Evolutionary conservation across 2,888 invertebrate genomes (phyloP), one percentile per base, ranked within the genome.

Genomic region (Herminia tarsipennalis): DNA sequence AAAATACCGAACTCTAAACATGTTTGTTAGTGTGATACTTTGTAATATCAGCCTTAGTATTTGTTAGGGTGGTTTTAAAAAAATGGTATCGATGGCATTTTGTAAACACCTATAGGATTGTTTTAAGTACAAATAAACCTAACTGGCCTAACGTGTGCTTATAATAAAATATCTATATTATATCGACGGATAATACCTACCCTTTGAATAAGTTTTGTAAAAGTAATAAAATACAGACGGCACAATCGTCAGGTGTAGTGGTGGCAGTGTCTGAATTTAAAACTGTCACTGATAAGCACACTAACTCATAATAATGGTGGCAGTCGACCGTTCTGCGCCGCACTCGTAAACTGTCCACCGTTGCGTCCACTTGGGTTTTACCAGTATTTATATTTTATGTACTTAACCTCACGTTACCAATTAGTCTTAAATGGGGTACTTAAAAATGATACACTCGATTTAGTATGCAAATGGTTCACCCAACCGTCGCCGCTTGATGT

Each of bases 261-360:
- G 41, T 46, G 51, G 59, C 62, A 67, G 66, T 70, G 61, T 70
- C 64, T 64, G 66, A 74, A 76, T 76, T 79, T 78, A 70, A 78
- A 81, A 74, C 73, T 75, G 79, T 76, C 76, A 70, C 73, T 73
- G 80, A 83, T 81, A 81, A 81, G 70, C 57, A 56, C 66, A 73
- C 66, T 78, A 77, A 80, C 71, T 83, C 81, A 81, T 73, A 66
- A 74, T 78, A 80, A 80, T 77, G 71, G 80, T 56, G 64, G 45
- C 50, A 66, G 65, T 58, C 57, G 42, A 49, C 52, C 59, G 55
- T 27, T 28, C 29, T 34, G 30, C 44, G 27, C 39, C 35, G 35
- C 51, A 58, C 61, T 62, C 56, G 54, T 45, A 48, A 61, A 65
- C 61, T 56, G 54, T 61, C 53, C 43, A 46, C 32, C 54, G 42